Evolutionary conservation across 1,140 invertebrate species (phyloP).

Genomic region (Ips nitidus): DNA sequence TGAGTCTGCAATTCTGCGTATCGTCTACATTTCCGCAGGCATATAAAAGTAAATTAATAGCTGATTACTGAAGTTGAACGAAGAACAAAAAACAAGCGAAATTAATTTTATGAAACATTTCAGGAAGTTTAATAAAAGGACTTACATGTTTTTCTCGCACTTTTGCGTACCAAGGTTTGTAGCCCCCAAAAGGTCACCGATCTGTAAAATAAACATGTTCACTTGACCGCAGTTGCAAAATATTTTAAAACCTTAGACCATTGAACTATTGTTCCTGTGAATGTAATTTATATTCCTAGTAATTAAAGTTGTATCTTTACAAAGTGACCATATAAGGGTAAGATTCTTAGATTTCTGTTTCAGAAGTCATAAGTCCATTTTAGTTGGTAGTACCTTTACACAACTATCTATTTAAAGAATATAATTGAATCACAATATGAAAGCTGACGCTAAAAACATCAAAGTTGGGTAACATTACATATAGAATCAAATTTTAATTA

Average conservation of each 20-base stretch:
- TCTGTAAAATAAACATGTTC: conserved; percentile 26
- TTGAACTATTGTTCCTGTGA: conserved; percentile 9
- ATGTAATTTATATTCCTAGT: neutral
- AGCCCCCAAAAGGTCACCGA: conserved; percentile 19
- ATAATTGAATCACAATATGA: neutral
- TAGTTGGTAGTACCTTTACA: neutral
- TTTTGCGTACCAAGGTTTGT: conserved; percentile 20
- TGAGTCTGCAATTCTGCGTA: conserved; percentile 12
- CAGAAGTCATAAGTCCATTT: neutral
- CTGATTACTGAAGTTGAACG: neutral
- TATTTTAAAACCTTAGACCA: conserved; percentile 17
- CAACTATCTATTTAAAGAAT: neutral
- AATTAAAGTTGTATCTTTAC: neutral
- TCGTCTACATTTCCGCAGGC: conserved; percentile 39
- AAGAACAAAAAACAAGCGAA: neutral
- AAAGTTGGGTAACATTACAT: too few species aligned
- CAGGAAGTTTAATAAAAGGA: neutral
- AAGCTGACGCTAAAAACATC: neutral
- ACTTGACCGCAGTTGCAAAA: conserved; percentile 20
- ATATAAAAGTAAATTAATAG: conserved; percentile 33
- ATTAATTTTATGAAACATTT: neutral
- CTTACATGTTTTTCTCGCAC: conserved; percentile 34
- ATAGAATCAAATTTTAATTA: too few species aligned
- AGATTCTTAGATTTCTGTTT: neutral
- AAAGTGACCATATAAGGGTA: neutral